phyloP scores from a whole-genome alignment of 2,888 invertebrate species.

The Oscheius sp. region DNA sequence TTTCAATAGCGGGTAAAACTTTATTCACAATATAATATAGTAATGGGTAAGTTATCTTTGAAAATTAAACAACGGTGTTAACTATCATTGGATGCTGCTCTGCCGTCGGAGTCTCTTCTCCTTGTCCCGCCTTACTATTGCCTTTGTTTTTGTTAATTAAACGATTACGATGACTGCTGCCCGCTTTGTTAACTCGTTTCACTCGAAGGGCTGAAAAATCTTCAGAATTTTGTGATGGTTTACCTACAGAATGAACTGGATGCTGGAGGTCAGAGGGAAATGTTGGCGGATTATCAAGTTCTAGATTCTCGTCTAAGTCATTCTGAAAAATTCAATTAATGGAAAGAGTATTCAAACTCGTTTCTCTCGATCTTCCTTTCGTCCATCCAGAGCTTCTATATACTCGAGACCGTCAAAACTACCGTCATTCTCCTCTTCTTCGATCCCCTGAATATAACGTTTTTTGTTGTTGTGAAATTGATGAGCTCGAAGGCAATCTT shows the following conservation, averaged over 20 bases:
- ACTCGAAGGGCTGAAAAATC: slow-evolving; percentile 48
- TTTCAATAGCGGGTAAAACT: too few species aligned
- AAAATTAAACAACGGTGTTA: too few species aligned
- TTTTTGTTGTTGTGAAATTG: neutral
- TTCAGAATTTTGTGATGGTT: slow-evolving; percentile 2
- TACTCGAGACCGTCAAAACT: slow-evolving; percentile 26
- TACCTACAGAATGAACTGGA: slow-evolving; percentile 27
- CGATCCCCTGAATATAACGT: neutral
- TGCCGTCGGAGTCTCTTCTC: too few species aligned
- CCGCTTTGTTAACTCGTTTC: slow-evolving; percentile 54
- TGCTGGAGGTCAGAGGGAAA: slow-evolving; percentile 2
- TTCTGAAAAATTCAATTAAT: neutral
- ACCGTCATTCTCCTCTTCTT: slow-evolving; percentile 8
- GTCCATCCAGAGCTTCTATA: neutral
- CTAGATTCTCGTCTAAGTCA: neutral
- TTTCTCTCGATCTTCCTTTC: slow-evolving; percentile 1
- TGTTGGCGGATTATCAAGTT: neutral
- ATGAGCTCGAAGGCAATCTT: neutral
- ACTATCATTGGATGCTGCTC: slow-evolving; percentile 9
- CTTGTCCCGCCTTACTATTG: slow-evolving; percentile 52
- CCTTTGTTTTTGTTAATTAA: slow-evolving; percentile 53
- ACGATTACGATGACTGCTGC: slow-evolving; percentile 52
- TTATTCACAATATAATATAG: too few species aligned
- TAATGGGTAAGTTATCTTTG: too few species aligned
- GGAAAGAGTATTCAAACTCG: neutral